A percentile compares a stretch with the other conserved stretches of the same genome.
phyloP scores from a whole-genome alignment of 2,797 vertebrate species.

The Monodelphis domestica region DNA sequence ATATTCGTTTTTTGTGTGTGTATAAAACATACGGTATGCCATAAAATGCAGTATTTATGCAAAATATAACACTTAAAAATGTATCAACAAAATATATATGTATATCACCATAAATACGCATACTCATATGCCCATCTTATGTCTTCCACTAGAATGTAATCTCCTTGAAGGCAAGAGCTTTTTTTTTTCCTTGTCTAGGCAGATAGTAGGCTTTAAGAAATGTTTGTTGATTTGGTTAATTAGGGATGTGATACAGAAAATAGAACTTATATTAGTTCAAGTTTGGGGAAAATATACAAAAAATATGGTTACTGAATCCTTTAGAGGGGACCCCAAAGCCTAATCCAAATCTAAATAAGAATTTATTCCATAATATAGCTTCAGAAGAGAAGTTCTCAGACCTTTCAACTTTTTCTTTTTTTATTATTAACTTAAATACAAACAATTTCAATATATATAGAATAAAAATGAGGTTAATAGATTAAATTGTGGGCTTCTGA shows the following conservation, averaged over 20 bases:
- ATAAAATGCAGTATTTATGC: too few species aligned
- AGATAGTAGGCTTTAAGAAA: background rate
- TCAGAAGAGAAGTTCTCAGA: background rate
- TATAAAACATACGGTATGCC: too few species aligned
- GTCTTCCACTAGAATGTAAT: background rate
- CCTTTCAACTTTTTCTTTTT: background rate
- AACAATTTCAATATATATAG: background rate
- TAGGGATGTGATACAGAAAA: background rate
- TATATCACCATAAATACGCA: background rate
- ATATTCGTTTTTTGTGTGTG: too few species aligned
- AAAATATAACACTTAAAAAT: too few species aligned
- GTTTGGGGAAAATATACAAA: background rate
- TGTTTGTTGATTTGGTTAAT: background rate
- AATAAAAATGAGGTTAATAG: background rate
- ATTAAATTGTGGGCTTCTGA: background rate
- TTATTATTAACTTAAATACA: background rate
- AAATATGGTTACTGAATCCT: background rate
- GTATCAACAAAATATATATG: background rate
- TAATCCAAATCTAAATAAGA: background rate
- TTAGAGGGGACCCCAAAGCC: background rate
- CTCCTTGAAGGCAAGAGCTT: background rate
- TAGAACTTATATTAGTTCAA: background rate
- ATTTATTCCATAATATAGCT: background rate
- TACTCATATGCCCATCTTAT: background rate
- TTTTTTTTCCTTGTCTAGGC: background rate